Evolutionary conservation across 1,140 invertebrate genomes (phyloP), one percentile per base, ranked within the genome.

Genomic region (Pantala flavescens): DNA sequence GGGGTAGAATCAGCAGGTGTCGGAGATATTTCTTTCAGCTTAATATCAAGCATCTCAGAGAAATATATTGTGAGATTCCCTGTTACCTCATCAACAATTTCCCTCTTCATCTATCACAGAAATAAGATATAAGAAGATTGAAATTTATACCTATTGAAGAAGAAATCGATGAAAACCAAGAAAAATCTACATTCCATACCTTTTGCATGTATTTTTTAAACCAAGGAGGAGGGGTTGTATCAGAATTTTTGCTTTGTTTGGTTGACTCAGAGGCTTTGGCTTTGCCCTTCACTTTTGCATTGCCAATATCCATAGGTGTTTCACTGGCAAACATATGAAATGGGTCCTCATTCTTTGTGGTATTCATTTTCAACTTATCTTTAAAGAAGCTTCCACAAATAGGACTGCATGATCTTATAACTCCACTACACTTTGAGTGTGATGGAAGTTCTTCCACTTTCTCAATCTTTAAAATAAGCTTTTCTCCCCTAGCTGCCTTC

Each of bases 161-260:
- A 36, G 28, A 36, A 36, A 9, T 36, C 28, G 2, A 36, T 9
- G 9, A 36, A 5, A 36, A 36, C 28, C 28, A 36, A 36, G 28
- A 2, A 36, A 36, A 36, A 63, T 63, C 49, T 7, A 19, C n/a
- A 7, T 63, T 14, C 70, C 0, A 19, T 79, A 81, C 80, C 78
- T 80, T 76, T 71, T 78, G 77, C 81, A 81, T 81, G 72, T 79
- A 79, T 19, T 77, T 77, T 24, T 76, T 75, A 76, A 83, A 82
- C 82, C 82, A 83, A 73, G 78, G 78, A 1, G 82, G 82, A 55
- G 81, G 80, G 9, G 28, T 36, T 16, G 28, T 21, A 24, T 42
- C 42, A 36, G 24, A 42, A 16, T 7, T 73, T 73, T 73, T 3
- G 21, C 28, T 9, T 42, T 16, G 24, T 2, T 16, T 19, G 24